These are phyloP conservation scores for Gonatopus flavifemur DNA, from an alignment of 1,140 invertebrate genomes.

Conservation along the genomic window DNA sequence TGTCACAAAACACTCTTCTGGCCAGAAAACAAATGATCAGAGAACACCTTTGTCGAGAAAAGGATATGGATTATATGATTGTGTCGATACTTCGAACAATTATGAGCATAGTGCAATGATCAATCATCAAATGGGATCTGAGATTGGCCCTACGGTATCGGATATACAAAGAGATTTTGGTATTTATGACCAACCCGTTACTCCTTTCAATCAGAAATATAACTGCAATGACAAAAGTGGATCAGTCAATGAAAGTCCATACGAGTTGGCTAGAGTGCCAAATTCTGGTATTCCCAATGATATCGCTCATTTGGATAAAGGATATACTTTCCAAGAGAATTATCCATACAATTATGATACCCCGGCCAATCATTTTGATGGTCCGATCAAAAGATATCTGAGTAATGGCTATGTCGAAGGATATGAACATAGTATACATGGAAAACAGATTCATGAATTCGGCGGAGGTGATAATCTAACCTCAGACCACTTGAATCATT, in stretches of 20 bases:
- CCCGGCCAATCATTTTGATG: slow-evolving; percentile 48
- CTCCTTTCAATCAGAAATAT: slow-evolving; percentile 30
- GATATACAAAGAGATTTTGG: slow-evolving; percentile 31
- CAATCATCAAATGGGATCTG: slow-evolving; percentile 20
- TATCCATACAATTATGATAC: slow-evolving; percentile 41
- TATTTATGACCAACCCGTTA: slow-evolving; percentile 21
- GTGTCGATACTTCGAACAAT: slow-evolving; percentile 22
- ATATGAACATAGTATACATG: slow-evolving; percentile 37
- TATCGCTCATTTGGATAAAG: slow-evolving; percentile 25
- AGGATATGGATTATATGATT: slow-evolving; percentile 28
- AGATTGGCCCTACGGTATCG: slow-evolving; percentile 22
- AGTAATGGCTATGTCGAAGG: slow-evolving; percentile 44
- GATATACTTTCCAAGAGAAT: slow-evolving; percentile 30
- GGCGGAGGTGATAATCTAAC: slow-evolving; percentile 32
- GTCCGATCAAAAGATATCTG: slow-evolving; percentile 29
- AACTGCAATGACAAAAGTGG: slow-evolving; percentile 17
- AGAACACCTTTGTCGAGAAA: slow-evolving; percentile 30
- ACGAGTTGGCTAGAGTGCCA: slow-evolving; percentile 33
- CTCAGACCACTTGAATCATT: slow-evolving; percentile 42
- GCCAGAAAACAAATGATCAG: slow-evolving; percentile 13
- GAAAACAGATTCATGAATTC: slow-evolving; percentile 29
- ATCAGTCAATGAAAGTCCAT: slow-evolving; percentile 28
- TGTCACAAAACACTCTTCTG: slow-evolving; percentile 21
- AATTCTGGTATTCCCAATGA: slow-evolving; percentile 27
- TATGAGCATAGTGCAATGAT: slow-evolving; percentile 19